Conservation (phyloP, 2,888 invertebrate genomes). For the Orthosia gracilis region DNA sequence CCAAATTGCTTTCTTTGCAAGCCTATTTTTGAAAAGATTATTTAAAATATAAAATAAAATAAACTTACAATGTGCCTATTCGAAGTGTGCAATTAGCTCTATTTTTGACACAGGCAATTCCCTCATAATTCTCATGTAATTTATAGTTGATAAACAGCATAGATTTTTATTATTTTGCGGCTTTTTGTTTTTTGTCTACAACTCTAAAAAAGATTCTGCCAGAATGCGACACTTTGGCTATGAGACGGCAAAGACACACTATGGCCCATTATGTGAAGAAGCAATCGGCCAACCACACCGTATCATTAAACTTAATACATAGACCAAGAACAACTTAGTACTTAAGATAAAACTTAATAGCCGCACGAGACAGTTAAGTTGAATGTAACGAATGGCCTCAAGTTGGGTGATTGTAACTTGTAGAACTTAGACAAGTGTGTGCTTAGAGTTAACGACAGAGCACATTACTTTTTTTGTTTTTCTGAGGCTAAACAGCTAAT, state of each 20-base stretch:
- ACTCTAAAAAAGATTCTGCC: too few species aligned
- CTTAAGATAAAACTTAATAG: slow-evolving; percentile 53
- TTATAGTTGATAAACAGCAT: too few species aligned
- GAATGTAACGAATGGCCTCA: slow-evolving; percentile 21
- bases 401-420: slow-evolving; percentile 38
- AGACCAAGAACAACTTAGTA: slow-evolving; percentile 29
- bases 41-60: too few species aligned
- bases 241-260: not conserved
- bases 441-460: slow-evolving; percentile 18
- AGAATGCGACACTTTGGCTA: too few species aligned
- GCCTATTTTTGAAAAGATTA: too few species aligned
- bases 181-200: too few species aligned
- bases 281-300: not conserved
- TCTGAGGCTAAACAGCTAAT: slow-evolving; percentile 19
- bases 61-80: too few species aligned
- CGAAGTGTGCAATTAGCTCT: too few species aligned
- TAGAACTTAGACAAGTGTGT: slow-evolving; percentile 26
- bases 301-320: slow-evolving; percentile 5
- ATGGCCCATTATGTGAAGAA: not conserved
- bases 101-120: too few species aligned
- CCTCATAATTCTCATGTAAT: too few species aligned
- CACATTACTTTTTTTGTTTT: slow-evolving; percentile 9
- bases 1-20: too few species aligned
- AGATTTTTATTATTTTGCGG: too few species aligned
- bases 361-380: slow-evolving; percentile 28